Percentiles rank a stretch among this genome's conserved stretches.
Conservation (phyloP, 2,113 vertebrate genomes). For the Noctilio leporinus region DNA sequence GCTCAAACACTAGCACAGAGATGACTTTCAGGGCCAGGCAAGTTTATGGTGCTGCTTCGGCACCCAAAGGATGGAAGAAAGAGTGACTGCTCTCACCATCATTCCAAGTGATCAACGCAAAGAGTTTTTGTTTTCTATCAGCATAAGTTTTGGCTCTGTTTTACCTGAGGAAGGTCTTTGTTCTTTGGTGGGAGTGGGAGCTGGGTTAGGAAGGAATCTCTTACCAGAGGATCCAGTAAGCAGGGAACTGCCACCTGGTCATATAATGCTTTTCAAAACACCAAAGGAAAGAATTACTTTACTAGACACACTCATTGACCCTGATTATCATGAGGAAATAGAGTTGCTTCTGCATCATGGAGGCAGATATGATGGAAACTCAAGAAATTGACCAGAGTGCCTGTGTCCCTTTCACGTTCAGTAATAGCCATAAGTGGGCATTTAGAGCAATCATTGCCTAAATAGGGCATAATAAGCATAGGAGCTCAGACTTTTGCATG, state of each 20-base stretch:
- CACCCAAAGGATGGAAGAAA: neutral
- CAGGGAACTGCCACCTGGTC: neutral
- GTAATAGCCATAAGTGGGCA: neutral
- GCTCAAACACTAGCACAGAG: neutral
- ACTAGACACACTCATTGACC: neutral
- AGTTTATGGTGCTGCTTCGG: rapidly evolving
- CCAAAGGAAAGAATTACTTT: neutral
- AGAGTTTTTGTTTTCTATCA: neutral
- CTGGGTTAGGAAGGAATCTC: neutral
- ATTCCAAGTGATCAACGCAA: neutral
- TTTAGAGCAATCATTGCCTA: neutral
- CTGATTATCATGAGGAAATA: neutral
- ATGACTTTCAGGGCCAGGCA: too few relatives aligned
- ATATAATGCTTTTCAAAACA: neutral
- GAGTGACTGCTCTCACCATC: neutral
- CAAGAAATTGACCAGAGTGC: neutral
- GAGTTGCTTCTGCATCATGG: neutral
- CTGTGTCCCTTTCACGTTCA: neutral
- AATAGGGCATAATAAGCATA: neutral
- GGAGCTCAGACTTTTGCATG: neutral
- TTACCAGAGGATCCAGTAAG: neutral
- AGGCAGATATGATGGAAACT: neutral
- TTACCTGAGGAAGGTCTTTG: neutral
- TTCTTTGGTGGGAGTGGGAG: neutral
- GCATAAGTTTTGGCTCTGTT: neutral